Conservation (phyloP, 2,888 invertebrate genomes). For the Lasioglossum pauxillum region DNA sequence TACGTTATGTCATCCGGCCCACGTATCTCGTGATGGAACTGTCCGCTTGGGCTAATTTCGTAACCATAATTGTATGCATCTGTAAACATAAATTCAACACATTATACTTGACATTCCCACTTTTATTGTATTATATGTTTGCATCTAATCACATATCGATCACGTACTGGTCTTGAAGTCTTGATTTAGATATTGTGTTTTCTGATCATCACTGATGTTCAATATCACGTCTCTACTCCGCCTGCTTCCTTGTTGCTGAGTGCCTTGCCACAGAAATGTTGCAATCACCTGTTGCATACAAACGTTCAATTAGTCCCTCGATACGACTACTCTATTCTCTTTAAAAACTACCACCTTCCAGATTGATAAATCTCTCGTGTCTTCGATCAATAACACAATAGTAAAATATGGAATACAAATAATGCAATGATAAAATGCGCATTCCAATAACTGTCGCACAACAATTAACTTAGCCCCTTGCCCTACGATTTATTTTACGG, state of each 20-base stretch:
- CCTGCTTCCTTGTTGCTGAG: constrained; percentile 70
- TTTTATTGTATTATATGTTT: not conserved
- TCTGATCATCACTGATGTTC: constrained; percentile 90
- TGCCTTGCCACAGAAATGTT: constrained; percentile 83
- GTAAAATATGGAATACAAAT: not conserved
- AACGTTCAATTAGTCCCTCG: constrained; percentile 18
- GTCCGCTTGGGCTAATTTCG: constrained; percentile 89
- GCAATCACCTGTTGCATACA: constrained; percentile 83
- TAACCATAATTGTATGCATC: constrained; percentile 92
- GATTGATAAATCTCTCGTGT: not conserved
- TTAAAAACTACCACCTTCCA: not conserved
- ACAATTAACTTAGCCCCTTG: not conserved
- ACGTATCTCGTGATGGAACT: constrained; percentile 92
- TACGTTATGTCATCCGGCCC: constrained; percentile 92
- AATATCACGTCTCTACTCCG: constrained; percentile 88
- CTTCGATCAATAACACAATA: not conserved
- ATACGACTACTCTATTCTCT: not conserved
- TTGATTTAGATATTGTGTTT: constrained; percentile 91
- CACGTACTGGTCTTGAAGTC: constrained; percentile 91
- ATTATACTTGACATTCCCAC: not conserved
- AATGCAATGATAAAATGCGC: not conserved
- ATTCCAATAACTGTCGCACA: not conserved
- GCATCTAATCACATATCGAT: not conserved
- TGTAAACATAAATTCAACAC: constrained; percentile 72
- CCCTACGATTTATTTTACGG: no score